These are phyloP conservation scores for Battus philenor DNA, from an alignment of 1,140 invertebrate genomes.

Conservation along the genomic window DNA sequence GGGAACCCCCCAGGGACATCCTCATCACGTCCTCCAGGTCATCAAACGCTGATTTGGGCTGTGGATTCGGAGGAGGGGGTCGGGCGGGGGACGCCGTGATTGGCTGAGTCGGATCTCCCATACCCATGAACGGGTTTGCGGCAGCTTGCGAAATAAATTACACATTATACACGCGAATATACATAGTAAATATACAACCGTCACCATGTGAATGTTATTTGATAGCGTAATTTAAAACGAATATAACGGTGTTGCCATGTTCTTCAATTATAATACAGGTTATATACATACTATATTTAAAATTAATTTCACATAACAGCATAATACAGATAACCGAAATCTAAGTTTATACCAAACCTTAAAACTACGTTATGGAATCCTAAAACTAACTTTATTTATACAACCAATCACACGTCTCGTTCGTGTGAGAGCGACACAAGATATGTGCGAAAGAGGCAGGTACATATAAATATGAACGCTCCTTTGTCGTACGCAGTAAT, in stretches of 20 bases:
- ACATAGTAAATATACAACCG: slow-evolving; percentile 16
- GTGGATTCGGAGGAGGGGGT: slow-evolving; percentile 56
- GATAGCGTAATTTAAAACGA: slow-evolving; percentile 15
- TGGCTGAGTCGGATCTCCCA: slow-evolving; percentile 75
- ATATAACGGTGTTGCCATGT: slow-evolving; percentile 14
- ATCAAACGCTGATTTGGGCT: slow-evolving; percentile 81
- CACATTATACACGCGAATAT: slow-evolving; percentile 13
- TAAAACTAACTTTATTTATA: too few species aligned
- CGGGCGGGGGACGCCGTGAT: slow-evolving; percentile 71
- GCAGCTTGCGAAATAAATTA: slow-evolving; percentile 80
- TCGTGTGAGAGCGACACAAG: too few species aligned
- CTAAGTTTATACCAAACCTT: too few species aligned
- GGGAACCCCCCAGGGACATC: slow-evolving; percentile 81
- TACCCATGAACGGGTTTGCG: slow-evolving; percentile 76
- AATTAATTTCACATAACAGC: too few species aligned
- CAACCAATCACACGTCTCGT: too few species aligned
- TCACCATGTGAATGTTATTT: slow-evolving; percentile 21
- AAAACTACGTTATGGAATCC: too few species aligned
- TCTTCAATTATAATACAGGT: too few species aligned
- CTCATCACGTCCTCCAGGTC: slow-evolving; percentile 83
- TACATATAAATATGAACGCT: too few species aligned
- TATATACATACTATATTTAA: too few species aligned
- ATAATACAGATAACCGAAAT: too few species aligned
- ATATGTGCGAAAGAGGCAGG: too few species aligned
- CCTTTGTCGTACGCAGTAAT: too few species aligned